These are phyloP conservation scores for Eulemur albifrons DNA, from an alignment of 2,797 vertebrate genomes.

Conservation along the genomic window DNA sequence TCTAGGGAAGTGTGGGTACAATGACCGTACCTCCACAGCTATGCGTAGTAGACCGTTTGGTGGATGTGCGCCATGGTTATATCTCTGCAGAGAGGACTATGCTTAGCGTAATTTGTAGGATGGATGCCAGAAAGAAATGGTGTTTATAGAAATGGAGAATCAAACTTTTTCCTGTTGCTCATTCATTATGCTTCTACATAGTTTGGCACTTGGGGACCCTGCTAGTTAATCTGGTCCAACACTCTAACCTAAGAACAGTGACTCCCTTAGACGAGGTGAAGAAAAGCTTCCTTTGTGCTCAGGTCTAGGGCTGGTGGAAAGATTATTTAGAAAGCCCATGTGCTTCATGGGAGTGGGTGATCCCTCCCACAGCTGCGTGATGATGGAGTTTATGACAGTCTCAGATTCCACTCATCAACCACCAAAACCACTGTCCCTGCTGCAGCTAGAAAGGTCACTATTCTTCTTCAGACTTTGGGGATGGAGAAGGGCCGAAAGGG, in stretches of 20 bases:
- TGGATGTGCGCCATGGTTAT: background rate
- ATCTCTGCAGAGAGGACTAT: background rate
- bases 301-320: conserved; percentile 77
- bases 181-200: conserved; percentile 78
- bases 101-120: conserved; percentile 42
- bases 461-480: conserved; percentile 3
- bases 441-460: conserved; percentile 50
- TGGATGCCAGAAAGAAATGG: conserved; percentile 77
- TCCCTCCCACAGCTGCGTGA: conserved; percentile 51
- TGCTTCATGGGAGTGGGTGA: conserved; percentile 55
- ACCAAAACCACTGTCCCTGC: conserved; percentile 32
- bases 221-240: conserved; percentile 77
- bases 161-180: conserved; percentile 64
- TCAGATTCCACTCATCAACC: conserved; percentile 24
- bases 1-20: fast-evolving
- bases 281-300: conserved; percentile 79
- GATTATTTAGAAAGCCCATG: conserved; percentile 80
- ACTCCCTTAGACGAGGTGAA: conserved; percentile 81
- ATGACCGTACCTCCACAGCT: fast-evolving
- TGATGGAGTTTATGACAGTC: conserved; percentile 51
- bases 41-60: fast-evolving
- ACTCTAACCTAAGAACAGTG: conserved; percentile 79
- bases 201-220: conserved; percentile 81
- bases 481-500: background rate
- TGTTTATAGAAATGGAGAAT: conserved; percentile 78